Conservation (phyloP, 2,113 vertebrate genomes). For the Brachypteracias leptosomus region DNA sequence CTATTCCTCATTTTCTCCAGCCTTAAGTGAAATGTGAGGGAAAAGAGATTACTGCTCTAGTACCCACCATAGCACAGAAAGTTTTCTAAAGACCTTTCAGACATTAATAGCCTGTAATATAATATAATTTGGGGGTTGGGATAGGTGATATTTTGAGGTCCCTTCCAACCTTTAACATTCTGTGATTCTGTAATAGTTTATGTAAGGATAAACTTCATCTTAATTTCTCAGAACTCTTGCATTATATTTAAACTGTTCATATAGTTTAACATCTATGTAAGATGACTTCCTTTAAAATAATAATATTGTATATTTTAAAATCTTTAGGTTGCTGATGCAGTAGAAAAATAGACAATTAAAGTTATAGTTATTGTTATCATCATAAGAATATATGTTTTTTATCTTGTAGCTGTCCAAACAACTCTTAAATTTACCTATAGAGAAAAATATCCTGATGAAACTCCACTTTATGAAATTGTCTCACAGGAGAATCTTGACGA, state of each 20-base stretch:
- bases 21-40: background rate
- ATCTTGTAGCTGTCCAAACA: conserved; percentile 85
- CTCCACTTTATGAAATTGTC: conserved; percentile 89
- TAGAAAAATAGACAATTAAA: background rate
- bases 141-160: no score
- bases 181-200: background rate
- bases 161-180: no score
- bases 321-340: background rate
- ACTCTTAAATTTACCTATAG: conserved; percentile 95
- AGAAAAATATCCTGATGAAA: conserved; percentile 93
- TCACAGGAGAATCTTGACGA: conserved; percentile 94
- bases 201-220: background rate
- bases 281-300: background rate
- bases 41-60: background rate
- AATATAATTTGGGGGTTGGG: no score
- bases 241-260: background rate
- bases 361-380: background rate
- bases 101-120: no score
- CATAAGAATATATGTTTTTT: conserved; percentile 12
- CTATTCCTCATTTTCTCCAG: background rate
- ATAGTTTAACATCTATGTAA: background rate
- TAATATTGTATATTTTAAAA: background rate
- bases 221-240: background rate
- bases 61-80: background rate
- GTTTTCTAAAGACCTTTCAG: background rate